These are phyloP conservation scores for Epinephelus coioides DNA, from an alignment of 2,797 vertebrate species.

Conservation along the genomic window DNA sequence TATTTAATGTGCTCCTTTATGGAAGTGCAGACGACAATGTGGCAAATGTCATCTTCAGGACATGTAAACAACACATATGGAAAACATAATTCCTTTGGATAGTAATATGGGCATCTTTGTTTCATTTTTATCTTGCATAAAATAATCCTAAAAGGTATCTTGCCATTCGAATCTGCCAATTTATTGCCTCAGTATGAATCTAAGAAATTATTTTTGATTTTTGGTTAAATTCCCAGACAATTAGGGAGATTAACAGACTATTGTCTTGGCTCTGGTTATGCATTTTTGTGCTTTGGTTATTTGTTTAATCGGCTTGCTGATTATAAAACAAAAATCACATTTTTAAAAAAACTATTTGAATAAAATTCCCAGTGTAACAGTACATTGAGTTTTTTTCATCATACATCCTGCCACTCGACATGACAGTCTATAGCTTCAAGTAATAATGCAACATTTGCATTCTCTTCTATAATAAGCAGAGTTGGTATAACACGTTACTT, in stretches of 20 bases:
- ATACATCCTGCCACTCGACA: background rate
- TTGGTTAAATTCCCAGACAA: background rate
- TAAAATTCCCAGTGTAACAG: background rate
- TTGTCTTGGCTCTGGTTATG: background rate
- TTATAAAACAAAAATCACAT: background rate
- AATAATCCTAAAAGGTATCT: background rate
- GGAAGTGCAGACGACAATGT: too few species aligned
- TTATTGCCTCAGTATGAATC: background rate
- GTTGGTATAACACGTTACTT: too few species aligned
- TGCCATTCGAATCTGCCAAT: background rate
- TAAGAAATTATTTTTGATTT: background rate
- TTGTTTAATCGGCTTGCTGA: background rate
- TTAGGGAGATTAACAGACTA: background rate
- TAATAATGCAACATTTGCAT: background rate
- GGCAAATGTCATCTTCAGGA: background rate
- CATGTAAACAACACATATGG: background rate
- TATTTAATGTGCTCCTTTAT: too few species aligned
- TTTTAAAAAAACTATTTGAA: background rate
- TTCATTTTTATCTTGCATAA: background rate
- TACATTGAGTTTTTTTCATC: background rate
- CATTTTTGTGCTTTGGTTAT: background rate
- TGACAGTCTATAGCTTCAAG: background rate
- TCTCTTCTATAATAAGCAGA: background rate
- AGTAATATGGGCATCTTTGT: background rate
- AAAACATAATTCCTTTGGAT: background rate